phyloP scores from a whole-genome alignment of 2,113 vertebrate genomes.

The Urocitellus parryii region DNA sequence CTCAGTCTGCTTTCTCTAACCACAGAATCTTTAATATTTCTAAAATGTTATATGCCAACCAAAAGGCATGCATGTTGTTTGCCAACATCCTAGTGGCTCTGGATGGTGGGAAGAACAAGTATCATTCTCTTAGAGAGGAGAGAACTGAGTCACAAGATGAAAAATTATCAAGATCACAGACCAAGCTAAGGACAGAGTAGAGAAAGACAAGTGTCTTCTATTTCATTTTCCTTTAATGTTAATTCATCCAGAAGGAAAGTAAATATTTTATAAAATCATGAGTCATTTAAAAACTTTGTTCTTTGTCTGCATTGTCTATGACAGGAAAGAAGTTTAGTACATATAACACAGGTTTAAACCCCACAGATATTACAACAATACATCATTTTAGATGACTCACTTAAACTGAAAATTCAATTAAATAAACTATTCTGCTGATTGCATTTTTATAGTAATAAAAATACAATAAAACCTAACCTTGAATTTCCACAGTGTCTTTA shows the following conservation, averaged over 20 bases:
- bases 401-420: conserved; percentile 39
- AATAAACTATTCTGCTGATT: not conserved
- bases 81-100: not conserved
- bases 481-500: conserved; percentile 7
- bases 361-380: not conserved
- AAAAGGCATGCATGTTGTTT: not conserved
- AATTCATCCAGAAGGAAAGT: not conserved
- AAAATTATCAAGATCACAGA: not conserved
- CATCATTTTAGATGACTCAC: not conserved
- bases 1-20: not conserved
- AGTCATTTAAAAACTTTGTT: not conserved
- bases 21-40: not conserved
- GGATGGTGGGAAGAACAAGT: not conserved
- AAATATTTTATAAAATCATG: not conserved
- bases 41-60: not conserved
- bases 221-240: not conserved
- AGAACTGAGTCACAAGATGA: not conserved
- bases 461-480: conserved; percentile 9
- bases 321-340: not conserved
- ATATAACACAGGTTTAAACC: not conserved
- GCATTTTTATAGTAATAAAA: not conserved
- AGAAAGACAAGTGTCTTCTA: not conserved
- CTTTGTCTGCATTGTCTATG: not conserved
- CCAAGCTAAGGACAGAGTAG: not conserved
- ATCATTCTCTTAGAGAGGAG: not conserved